These are phyloP conservation scores for Megalonaias nervosa DNA, from an alignment of 1,140 invertebrate genomes.

Conservation along the genomic window DNA sequence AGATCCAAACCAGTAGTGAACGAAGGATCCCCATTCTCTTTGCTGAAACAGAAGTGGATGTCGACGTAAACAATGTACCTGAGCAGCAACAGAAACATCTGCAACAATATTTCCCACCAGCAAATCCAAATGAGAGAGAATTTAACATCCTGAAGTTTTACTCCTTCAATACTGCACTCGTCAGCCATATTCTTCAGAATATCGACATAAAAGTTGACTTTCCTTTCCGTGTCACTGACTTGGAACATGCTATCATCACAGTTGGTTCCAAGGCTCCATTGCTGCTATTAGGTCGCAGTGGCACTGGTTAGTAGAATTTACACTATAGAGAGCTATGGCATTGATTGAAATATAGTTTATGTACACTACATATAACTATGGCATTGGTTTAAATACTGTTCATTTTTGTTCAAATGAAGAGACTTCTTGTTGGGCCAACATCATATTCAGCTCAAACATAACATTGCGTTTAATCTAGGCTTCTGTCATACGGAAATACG, in stretches of 20 bases:
- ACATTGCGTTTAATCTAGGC: no score
- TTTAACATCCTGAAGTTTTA: conserved; percentile 69
- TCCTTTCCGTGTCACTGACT: conserved; percentile 66
- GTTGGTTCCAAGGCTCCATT: conserved; percentile 53
- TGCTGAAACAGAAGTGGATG: conserved; percentile 44
- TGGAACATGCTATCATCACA: conserved; percentile 65
- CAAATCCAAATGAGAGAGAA: conserved; percentile 63
- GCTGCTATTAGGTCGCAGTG: conserved; percentile 61
- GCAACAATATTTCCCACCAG: conserved; percentile 55
- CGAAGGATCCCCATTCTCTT: conserved; percentile 43
- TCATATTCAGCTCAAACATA: background rate
- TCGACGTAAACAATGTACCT: conserved; percentile 31
- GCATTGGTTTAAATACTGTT: conserved; percentile 35
- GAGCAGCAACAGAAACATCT: background rate
- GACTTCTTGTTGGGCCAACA: background rate
- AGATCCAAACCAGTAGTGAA: conserved; percentile 18
- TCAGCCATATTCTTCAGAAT: conserved; percentile 53
- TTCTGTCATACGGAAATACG: background rate
- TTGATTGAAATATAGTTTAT: conserved; percentile 26
- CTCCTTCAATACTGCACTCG: conserved; percentile 60
- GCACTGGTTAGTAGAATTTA: conserved; percentile 44
- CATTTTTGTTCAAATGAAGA: background rate
- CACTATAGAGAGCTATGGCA: conserved; percentile 64
- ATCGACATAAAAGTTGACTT: conserved; percentile 62
- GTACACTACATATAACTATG: conserved; percentile 63